These are phyloP conservation scores for Cryptomyrus ogoouensis DNA, from an alignment of 2,113 vertebrate genomes.

Conservation along the genomic window DNA sequence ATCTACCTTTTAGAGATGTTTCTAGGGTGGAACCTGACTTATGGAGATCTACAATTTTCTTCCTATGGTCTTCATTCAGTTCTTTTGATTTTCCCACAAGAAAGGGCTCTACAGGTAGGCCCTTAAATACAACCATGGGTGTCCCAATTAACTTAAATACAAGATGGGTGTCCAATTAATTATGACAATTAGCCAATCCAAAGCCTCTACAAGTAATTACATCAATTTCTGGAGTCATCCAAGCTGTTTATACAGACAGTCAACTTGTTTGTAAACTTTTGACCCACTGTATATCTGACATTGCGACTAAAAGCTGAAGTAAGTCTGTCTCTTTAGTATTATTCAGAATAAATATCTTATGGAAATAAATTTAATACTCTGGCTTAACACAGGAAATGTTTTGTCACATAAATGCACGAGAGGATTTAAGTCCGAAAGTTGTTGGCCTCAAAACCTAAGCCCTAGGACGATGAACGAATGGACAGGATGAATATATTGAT, in stretches of 20 bases:
- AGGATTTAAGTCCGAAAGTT: background rate
- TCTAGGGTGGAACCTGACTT: background rate
- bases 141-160: background rate
- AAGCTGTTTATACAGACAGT: background rate
- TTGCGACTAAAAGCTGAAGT: background rate
- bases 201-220: background rate
- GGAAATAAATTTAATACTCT: background rate
- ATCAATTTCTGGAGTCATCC: background rate
- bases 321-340: background rate
- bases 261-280: background rate
- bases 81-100: background rate
- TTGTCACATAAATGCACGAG: background rate
- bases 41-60: background rate
- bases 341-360: background rate
- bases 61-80: background rate
- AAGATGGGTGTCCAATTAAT: background rate
- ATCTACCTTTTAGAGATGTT: background rate
- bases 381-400: background rate
- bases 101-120: background rate
- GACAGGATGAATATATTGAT: background rate
- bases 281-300: background rate
- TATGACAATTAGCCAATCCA: background rate
- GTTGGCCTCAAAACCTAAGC: background rate
- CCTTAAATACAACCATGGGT: background rate
- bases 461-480: background rate